phyloP scores from a whole-genome alignment of 64 coral and sea anemone genomes.

The Dendronephthya gigantea region DNA sequence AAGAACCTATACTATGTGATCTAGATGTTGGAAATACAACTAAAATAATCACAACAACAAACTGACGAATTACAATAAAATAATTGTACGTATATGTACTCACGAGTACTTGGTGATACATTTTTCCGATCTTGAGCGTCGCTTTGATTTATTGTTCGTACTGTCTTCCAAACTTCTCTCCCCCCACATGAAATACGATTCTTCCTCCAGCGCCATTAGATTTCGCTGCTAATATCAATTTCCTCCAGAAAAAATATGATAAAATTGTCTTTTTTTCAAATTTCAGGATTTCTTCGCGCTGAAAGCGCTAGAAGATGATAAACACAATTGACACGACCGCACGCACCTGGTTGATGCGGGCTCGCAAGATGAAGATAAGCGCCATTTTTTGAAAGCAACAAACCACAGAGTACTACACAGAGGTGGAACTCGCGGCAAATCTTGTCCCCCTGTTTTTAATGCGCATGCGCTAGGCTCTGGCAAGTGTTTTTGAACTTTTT shows the following conservation, averaged over 20 bases:
- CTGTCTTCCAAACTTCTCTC: neutral
- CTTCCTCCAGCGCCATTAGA: neutral
- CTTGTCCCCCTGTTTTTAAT: too few species aligned
- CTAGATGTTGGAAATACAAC: too few species aligned
- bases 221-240: neutral
- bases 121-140: neutral
- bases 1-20: too few species aligned
- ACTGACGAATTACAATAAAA: too few species aligned
- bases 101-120: neutral
- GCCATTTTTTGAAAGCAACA: conserved; percentile 17
- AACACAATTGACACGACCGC: neutral
- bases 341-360: neutral
- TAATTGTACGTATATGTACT: neutral
- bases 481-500: too few species aligned
- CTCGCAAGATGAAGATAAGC: neutral
- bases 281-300: neutral
- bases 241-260: neutral
- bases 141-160: neutral
- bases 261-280: neutral
- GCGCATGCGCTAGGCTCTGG: too few species aligned
- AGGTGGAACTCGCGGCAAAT: too few species aligned
- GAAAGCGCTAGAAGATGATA: neutral
- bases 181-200: neutral
- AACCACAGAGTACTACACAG: too few species aligned
- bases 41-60: too few species aligned